Base-by-base conservation (phyloP, 30 jellyfish, hydroid and myxozoan species). In the Catostylus mosaicus region DNA sequence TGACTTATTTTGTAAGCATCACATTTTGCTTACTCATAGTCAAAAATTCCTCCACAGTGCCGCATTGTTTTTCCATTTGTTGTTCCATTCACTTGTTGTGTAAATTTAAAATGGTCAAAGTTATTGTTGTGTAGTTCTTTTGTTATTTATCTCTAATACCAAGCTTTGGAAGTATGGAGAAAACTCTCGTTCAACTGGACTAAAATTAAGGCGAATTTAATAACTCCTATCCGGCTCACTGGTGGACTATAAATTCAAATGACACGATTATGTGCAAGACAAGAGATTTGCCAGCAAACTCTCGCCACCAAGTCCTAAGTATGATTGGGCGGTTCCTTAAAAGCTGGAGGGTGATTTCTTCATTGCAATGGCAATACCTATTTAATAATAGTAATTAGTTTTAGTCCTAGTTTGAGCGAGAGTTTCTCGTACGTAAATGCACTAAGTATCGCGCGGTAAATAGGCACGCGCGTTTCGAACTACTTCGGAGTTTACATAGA, bases 181-280 rank as follows among this genome's bases (percentile, higher is more conserved):
- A 67, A 81, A 81, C 84, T 81, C 91, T 67, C 84, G 91, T 81
- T 81, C 69, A 51, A 47, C 23, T 73, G 84, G 84, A 47, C 84
- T 80, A 67, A 63, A 63, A 16, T 34, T 63, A 34, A n/a, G 47
- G 5, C 22, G 23, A 40, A 40, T 40, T 14, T 5, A 40, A 40
- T 5, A 40, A 14, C 14, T 40, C 14, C 14, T 7, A n/a, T n/a
- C n/a, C n/a, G n/a, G n/a, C n/a, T 14, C 7, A 14, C 14, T 40
- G 54, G 54, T 40, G 54, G 54, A 40, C 54, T 5, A 40, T 40
- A 5, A 14, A 40, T 5, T 14, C 7, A 14, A 7, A 14, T 40
- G 7, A 14, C 54, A 40, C 54, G 14, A 40, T 7, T 40, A 5
- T 40, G 7, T 7, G 54, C 7, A 40, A 40, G 54, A 14, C n/a